phyloP scores from a whole-genome alignment of 2,797 vertebrate genomes.

The Pseudopleuronectes americanus region DNA sequence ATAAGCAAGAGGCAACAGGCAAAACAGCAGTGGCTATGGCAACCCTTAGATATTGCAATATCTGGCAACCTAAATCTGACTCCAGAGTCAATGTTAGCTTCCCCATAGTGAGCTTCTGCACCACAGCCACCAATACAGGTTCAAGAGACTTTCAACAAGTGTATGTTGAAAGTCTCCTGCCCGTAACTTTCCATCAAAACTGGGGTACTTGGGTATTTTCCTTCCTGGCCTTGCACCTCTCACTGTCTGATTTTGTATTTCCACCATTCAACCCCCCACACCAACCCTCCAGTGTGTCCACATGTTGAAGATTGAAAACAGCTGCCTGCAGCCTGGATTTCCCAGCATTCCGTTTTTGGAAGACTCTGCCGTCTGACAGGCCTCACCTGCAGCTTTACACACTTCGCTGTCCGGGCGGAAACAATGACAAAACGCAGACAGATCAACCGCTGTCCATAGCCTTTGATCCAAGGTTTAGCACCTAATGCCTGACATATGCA shows the following conservation, averaged over 20 bases:
- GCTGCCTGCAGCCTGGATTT: slow-evolving; percentile 59
- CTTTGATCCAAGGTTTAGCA: slow-evolving; percentile 62
- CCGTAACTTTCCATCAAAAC: slow-evolving; percentile 23
- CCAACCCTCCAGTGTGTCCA: slow-evolving; percentile 31
- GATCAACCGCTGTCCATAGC: slow-evolving; percentile 25
- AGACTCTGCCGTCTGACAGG: slow-evolving; percentile 28
- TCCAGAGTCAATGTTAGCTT: too few species aligned
- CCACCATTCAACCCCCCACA: slow-evolving; percentile 34
- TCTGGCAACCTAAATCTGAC: too few species aligned
- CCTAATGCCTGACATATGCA: slow-evolving; percentile 39
- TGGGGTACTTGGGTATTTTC: slow-evolving; percentile 12
- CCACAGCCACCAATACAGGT: too few species aligned
- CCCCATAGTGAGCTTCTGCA: too few species aligned
- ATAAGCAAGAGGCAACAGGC: too few species aligned
- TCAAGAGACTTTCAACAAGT: too few species aligned
- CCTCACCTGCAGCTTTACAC: slow-evolving; percentile 56
- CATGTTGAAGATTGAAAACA: slow-evolving; percentile 70
- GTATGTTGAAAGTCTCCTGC: slow-evolving; percentile 18
- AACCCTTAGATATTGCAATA: too few species aligned
- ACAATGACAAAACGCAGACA: slow-evolving; percentile 58
- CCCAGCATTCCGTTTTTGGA: slow-evolving; percentile 54
- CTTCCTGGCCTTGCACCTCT: slow-evolving; percentile 41
- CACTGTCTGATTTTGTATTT: slow-evolving; percentile 44
- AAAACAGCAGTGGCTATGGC: too few species aligned
- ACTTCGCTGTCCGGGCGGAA: slow-evolving; percentile 57